Base-by-base conservation (phyloP, 1,140 invertebrate species). In the Hyles vespertilio region DNA sequence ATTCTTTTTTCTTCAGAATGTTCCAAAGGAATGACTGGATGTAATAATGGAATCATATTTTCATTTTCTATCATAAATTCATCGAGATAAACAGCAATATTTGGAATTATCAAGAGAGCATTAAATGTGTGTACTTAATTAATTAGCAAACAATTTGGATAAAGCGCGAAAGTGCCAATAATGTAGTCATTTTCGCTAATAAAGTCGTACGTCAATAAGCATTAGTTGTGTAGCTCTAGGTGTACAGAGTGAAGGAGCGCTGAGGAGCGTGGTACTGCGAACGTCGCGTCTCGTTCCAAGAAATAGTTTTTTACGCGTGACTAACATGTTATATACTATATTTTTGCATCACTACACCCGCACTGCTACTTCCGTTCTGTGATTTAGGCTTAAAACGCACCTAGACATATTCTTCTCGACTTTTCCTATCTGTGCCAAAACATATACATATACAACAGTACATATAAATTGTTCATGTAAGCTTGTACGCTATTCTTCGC, bases 331-430 rank as follows among this genome's bases (percentile, higher is more conserved):
- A 70, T 59, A 76, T 74, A 72, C 65, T 80, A 78, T 85, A 85
- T 88, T 86, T 88, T 88, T 86, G 78, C 81, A 86, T 81, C 75
- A 79, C 70, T 58, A 72, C 72, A 76, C 77, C 67, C 58, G 79
- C 83, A 82, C 83, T 76, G 79, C 79, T 77, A 76, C 78, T 81
- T 85, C 78, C 78, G 77, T 88, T 85, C 83, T 87, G 85, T 88
- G 83, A 86, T 84, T 81, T 86, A 85, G 83, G 81, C 80, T 82
- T 79, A 79, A 84, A 66, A 59, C 67, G 72, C 78, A 79, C 72
- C 65, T 82, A 84, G 76, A 70, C 64, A 69, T 84, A 72, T 59
- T 53, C 50, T 48, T 53, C 46, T 63, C 61, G 52, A 67, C 53
- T 67, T 83, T 77, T 79, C 77, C 77, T 79, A 85, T 75, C 77